Percentiles rank a stretch among this genome's conserved stretches.
Evolutionary conservation across 2,113 vertebrate genomes (phyloP).

Genomic region (Cololabis saira): DNA sequence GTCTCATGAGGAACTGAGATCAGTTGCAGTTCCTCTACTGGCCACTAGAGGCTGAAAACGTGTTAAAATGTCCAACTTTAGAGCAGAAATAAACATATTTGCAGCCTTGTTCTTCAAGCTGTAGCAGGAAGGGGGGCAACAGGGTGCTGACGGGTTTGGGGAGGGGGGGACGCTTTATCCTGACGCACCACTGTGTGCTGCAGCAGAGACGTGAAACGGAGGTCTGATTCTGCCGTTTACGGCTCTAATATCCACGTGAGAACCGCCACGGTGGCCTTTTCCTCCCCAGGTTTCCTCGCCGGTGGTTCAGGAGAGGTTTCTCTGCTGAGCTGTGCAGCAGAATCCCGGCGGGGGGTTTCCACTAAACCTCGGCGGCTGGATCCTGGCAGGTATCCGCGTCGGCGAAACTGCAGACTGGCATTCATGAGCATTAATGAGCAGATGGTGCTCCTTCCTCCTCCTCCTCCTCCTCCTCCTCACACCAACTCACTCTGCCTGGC

Average conservation of each 20-base stretch:
- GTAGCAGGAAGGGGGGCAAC: background rate
- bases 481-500: constrained; percentile 44
- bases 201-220: background rate
- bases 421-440: constrained; percentile 63
- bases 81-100: too few relatives aligned
- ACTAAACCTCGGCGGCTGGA: constrained; percentile 27
- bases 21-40: too few relatives aligned
- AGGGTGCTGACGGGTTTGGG: too few relatives aligned
- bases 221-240: constrained; percentile 11
- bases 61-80: too few relatives aligned
- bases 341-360: background rate
- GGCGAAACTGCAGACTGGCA: constrained; percentile 38
- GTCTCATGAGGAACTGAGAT: too few relatives aligned
- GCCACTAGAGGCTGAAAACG: too few relatives aligned
- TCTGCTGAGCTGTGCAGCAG: constrained; percentile 16
- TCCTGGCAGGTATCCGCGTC: constrained; percentile 30
- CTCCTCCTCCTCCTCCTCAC: constrained; percentile 10
- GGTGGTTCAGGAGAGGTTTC: background rate
- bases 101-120: too few relatives aligned
- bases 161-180: too few relatives aligned
- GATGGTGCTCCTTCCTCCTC: constrained; percentile 29
- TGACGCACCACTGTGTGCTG: background rate
- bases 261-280: constrained; percentile 1
- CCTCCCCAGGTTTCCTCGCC: constrained; percentile 17
- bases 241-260: constrained; percentile 1